These are phyloP conservation scores for Therioaphis trifolii DNA, from an alignment of 2,888 invertebrate genomes.

Conservation along the genomic window DNA sequence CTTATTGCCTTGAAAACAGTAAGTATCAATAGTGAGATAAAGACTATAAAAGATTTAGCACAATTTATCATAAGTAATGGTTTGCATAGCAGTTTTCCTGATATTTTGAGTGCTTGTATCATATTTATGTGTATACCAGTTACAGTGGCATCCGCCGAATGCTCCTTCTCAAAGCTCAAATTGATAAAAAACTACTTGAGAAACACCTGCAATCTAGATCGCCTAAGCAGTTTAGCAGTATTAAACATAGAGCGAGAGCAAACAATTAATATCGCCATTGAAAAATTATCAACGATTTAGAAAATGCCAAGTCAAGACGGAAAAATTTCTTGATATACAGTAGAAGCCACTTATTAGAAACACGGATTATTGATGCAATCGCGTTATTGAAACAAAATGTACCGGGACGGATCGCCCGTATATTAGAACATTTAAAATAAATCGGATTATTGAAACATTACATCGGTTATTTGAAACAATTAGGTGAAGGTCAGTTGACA, in stretches of 20 bases:
- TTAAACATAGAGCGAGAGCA: conserved; percentile 5
- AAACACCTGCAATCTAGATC: conserved; percentile 4
- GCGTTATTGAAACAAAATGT: too few relatives aligned
- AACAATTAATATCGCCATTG: too few relatives aligned
- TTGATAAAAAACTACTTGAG: conserved; percentile 7
- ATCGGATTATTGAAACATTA: background rate
- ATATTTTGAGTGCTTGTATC: conserved; percentile 15
- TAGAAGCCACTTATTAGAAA: too few relatives aligned
- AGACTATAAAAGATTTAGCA: conserved; percentile 10
- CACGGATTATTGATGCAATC: too few relatives aligned
- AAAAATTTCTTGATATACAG: too few relatives aligned
- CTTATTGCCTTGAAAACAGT: background rate
- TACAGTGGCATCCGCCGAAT: conserved; percentile 22
- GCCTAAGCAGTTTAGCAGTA: background rate
- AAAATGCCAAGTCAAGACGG: too few relatives aligned
- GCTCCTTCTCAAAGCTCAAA: background rate
- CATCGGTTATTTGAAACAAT: too few relatives aligned
- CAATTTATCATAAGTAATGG: background rate
- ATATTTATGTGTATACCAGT: conserved; percentile 6
- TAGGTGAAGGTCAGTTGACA: too few relatives aligned
- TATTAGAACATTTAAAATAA: too few relatives aligned
- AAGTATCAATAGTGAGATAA: conserved; percentile 10
- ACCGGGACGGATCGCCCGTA: too few relatives aligned
- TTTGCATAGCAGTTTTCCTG: conserved; percentile 24
- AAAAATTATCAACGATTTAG: too few relatives aligned